Conservation (phyloP, 2,797 vertebrate species). For the Pseudochirops corinnae region DNA sequence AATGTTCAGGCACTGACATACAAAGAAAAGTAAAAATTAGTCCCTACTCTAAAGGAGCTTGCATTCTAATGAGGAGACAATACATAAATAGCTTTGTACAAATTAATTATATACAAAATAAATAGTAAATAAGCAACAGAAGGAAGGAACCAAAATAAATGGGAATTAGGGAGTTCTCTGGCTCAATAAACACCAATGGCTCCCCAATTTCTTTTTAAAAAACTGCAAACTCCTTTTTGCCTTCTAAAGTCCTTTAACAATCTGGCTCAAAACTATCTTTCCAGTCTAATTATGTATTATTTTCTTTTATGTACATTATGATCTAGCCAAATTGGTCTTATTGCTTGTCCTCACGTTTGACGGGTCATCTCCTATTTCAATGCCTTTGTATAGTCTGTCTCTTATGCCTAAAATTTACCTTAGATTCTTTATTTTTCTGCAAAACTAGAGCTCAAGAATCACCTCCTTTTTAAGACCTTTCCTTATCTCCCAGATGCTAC, state of each 20-base stretch:
- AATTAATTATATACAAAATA: neutral
- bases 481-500: neutral
- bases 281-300: neutral
- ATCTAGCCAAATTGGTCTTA: neutral
- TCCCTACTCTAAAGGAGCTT: neutral
- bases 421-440: neutral
- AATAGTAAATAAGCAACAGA: neutral
- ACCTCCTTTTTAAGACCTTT: neutral
- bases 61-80: neutral
- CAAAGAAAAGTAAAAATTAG: neutral
- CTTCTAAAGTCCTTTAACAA: neutral
- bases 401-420: neutral
- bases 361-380: too few species aligned
- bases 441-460: neutral
- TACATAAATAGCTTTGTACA: too few species aligned
- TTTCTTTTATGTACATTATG: neutral
- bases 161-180: neutral
- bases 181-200: neutral
- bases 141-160: neutral
- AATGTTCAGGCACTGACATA: neutral
- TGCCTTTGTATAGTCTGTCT: neutral
- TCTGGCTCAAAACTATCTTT: neutral
- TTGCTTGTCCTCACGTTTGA: neutral
- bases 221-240: neutral
- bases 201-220: neutral